Conservation (phyloP, 2,113 vertebrate species). For the Elanoides forficatus region DNA sequence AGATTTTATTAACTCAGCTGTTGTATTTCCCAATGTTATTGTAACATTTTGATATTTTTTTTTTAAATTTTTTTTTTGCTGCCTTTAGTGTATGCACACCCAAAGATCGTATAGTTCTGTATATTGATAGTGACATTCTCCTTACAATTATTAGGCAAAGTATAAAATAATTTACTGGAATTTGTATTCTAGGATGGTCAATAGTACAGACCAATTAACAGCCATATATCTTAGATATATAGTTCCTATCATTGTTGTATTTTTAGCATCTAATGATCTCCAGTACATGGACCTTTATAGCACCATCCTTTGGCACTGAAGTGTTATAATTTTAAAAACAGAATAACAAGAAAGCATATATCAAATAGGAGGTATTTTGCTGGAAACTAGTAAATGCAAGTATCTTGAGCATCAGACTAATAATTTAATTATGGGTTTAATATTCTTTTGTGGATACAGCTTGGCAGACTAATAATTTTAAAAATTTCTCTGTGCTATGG, state of each 20-base stretch:
- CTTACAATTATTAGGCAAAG: background rate
- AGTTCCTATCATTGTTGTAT: background rate
- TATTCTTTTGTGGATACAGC: background rate
- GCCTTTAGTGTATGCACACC: fast-evolving
- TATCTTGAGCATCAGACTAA: background rate
- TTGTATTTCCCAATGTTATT: background rate
- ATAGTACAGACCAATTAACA: background rate
- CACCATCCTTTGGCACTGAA: background rate
- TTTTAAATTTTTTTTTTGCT: background rate
- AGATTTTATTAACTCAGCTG: background rate
- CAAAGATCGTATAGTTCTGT: background rate
- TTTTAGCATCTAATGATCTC: background rate
- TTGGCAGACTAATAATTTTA: background rate
- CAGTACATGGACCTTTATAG: background rate
- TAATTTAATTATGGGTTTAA: background rate
- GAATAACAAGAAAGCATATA: background rate
- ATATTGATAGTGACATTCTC: background rate
- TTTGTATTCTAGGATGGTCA: background rate
- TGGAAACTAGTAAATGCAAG: background rate
- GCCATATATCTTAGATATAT: background rate
- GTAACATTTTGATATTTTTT: background rate
- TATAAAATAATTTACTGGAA: background rate
- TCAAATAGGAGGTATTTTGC: background rate
- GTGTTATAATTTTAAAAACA: background rate
- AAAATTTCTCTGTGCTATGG: background rate